Percentiles rank a stretch among this genome's conserved stretches.
Conservation (phyloP, 2,888 invertebrate genomes). For the Melikaiella ostensackeni region DNA sequence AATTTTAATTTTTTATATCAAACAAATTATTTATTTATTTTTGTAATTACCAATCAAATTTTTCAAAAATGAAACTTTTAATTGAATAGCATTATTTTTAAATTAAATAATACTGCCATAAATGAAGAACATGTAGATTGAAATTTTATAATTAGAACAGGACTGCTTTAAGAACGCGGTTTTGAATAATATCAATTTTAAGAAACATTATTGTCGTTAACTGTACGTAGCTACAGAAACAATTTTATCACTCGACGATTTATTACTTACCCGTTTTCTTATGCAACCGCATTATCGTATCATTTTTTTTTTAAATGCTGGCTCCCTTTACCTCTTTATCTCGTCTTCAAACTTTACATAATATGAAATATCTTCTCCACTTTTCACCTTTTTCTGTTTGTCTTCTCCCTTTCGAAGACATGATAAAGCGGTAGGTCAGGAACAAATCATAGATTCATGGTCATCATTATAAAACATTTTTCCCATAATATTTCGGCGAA, state of each 20-base stretch:
- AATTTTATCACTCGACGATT: constrained; percentile 29
- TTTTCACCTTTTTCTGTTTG: constrained; percentile 13
- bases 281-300: constrained; percentile 34
- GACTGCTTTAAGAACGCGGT: neutral
- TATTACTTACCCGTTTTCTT: constrained; percentile 38
- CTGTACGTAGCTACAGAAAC: constrained; percentile 21
- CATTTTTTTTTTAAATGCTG: constrained; percentile 17
- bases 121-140: neutral
- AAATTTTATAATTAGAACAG: neutral
- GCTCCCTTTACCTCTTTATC: constrained; percentile 4
- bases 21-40: no score
- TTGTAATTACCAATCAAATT: no score
- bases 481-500: neutral
- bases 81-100: no score
- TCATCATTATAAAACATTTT: no score
- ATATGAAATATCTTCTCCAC: neutral
- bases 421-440: neutral
- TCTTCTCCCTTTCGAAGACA: neutral
- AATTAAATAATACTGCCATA: no score
- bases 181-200: neutral
- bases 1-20: no score
- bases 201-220: constrained; percentile 4
- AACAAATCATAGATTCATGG: neutral
- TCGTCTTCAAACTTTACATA: constrained; percentile 8
- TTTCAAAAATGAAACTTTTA: no score